These are phyloP conservation scores for Ochlodes sylvanus DNA, from an alignment of 2,888 invertebrate genomes.

Conservation along the genomic window DNA sequence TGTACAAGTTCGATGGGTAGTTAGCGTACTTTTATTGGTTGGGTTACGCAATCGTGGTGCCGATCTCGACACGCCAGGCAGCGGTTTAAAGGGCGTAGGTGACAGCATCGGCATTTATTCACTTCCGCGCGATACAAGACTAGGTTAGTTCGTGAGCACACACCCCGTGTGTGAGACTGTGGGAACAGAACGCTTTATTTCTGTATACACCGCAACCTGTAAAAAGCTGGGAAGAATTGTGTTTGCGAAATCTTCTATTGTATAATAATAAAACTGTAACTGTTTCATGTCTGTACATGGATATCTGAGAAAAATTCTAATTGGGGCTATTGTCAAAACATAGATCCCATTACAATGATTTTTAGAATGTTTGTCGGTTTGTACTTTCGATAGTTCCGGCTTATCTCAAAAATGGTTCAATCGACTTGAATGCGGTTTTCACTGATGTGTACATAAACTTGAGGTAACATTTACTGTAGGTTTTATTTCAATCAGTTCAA, in stretches of 20 bases:
- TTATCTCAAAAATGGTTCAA: no score
- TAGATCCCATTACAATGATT: no score
- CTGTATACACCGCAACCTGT: slow-evolving; percentile 59
- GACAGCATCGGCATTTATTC: slow-evolving; percentile 75
- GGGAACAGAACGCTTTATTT: slow-evolving; percentile 75
- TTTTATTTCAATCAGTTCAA: no score
- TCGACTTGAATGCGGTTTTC: no score
- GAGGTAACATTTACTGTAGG: no score
- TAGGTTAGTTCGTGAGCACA: slow-evolving; percentile 79
- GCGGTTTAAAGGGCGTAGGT: slow-evolving; percentile 77
- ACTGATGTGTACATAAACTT: no score
- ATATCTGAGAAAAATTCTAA: no score
- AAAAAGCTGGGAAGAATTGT: slow-evolving; percentile 14
- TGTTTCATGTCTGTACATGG: no score
- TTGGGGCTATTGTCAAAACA: no score
- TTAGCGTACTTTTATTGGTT: slow-evolving; percentile 40
- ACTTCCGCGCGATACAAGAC: slow-evolving; percentile 77
- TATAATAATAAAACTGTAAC: no score
- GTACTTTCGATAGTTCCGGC: no score
- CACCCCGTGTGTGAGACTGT: slow-evolving; percentile 81
- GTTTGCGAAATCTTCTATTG: background rate
- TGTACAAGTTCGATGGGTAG: slow-evolving; percentile 36
- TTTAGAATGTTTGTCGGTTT: no score
- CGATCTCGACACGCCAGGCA: slow-evolving; percentile 64
- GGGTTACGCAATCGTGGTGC: slow-evolving; percentile 49